A percentile compares a stretch with the other conserved stretches of the same genome.
phyloP scores from a whole-genome alignment of 2,888 invertebrate species.

The Agrotis exclamationis region DNA sequence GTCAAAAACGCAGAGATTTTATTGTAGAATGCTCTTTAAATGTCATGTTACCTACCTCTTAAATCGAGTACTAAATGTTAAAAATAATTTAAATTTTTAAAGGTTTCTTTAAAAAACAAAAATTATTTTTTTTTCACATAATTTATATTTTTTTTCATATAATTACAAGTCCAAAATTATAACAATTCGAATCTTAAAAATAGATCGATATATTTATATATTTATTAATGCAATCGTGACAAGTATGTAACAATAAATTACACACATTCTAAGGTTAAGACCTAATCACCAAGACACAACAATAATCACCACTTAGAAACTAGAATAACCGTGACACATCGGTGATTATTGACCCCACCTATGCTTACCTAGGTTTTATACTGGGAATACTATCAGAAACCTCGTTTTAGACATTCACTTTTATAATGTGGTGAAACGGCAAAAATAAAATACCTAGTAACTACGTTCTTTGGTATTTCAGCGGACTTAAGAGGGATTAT shows the following conservation, averaged over 20 bases:
- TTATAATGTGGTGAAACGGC: constrained; percentile 38
- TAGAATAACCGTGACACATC: constrained; percentile 49
- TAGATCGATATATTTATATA: background rate
- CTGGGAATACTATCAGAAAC: constrained; percentile 40
- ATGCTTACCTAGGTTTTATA: constrained; percentile 38
- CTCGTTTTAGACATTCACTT: constrained; percentile 55
- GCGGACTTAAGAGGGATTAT: background rate
- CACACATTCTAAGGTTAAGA: constrained; percentile 12
- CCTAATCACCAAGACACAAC: constrained; percentile 43
- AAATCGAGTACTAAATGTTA: too few relatives aligned
- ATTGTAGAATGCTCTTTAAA: too few relatives aligned
- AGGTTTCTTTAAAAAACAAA: too few relatives aligned
- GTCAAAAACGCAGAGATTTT: too few relatives aligned
- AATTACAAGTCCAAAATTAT: background rate
- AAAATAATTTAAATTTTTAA: too few relatives aligned
- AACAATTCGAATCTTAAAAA: background rate
- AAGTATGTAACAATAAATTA: constrained; percentile 16
- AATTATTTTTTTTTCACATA: too few relatives aligned
- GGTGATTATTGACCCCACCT: constrained; percentile 55
- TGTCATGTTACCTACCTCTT: too few relatives aligned
- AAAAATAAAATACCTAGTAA: constrained; percentile 31
- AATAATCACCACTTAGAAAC: constrained; percentile 50
- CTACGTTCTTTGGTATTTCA: background rate
- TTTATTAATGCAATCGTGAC: background rate
- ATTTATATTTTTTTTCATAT: too few relatives aligned